Evolutionary conservation across 2,113 vertebrate species (phyloP).

Genomic region (Vulpes vulpes): DNA sequence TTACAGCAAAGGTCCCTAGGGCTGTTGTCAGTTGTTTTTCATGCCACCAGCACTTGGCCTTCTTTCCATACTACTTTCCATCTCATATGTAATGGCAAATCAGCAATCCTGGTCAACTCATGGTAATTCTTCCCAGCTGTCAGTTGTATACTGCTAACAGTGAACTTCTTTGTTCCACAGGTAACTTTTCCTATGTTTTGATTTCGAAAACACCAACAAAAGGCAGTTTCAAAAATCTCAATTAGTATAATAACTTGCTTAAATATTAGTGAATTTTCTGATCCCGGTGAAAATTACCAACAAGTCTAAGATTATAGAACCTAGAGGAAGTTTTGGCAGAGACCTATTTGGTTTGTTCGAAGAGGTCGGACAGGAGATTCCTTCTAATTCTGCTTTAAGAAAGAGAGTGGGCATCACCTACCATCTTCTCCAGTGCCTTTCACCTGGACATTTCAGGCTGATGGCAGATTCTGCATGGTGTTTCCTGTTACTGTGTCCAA

Average conservation of each 20-base stretch:
- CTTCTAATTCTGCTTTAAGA: background rate
- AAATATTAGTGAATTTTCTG: background rate
- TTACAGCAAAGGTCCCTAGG: background rate
- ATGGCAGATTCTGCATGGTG: fast-evolving
- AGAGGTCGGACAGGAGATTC: background rate
- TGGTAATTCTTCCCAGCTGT: background rate
- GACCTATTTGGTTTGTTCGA: background rate
- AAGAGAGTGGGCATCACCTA: background rate
- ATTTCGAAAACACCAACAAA: background rate
- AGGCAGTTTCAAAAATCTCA: background rate
- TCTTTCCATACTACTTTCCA: background rate
- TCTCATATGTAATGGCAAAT: background rate
- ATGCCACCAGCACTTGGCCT: background rate
- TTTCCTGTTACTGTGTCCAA: background rate
- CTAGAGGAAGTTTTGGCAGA: background rate
- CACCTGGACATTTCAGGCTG: background rate
- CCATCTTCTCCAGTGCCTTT: fast-evolving
- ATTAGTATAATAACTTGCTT: background rate
- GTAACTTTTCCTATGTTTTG: background rate
- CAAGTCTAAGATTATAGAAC: background rate
- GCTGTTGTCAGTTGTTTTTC: background rate
- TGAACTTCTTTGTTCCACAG: background rate
- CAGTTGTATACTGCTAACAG: background rate
- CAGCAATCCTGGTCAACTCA: background rate
- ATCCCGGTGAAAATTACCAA: background rate